Percentiles rank a stretch among this genome's conserved stretches.
phyloP scores from a whole-genome alignment of 1,140 invertebrate species.

The Trichonephila clavipes region DNA sequence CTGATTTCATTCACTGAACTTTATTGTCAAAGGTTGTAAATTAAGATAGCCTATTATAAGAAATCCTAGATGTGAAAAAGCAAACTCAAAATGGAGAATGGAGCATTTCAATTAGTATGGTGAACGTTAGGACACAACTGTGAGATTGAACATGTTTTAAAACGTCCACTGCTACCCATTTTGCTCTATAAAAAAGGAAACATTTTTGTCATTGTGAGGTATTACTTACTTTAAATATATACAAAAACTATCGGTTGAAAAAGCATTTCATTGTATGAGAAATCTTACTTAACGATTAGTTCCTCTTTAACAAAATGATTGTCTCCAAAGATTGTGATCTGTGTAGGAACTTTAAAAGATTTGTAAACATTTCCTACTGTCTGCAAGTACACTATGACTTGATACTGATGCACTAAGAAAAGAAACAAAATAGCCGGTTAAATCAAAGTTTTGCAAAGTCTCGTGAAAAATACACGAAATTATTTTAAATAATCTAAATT shows the following conservation, averaged over 20 bases:
- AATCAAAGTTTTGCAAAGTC: background rate
- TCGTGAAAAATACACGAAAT: background rate
- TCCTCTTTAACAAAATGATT: background rate
- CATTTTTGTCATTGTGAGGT: background rate
- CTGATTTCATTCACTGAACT: no score
- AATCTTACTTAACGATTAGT: background rate
- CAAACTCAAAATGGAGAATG: no score
- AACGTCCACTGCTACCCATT: no score
- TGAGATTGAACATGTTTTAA: no score
- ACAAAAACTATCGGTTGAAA: background rate
- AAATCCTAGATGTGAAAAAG: no score
- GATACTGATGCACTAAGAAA: slow-evolving; percentile 44
- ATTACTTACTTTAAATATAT: background rate
- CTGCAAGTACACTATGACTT: background rate
- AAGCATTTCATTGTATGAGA: background rate
- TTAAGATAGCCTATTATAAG: no score
- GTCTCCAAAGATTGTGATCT: background rate
- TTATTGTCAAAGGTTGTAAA: no score
- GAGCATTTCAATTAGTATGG: no score
- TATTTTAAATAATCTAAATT: background rate
- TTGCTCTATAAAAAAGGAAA: background rate
- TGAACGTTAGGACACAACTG: no score
- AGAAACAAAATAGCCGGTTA: background rate
- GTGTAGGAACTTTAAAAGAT: background rate
- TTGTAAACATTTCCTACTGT: background rate